Percentiles rank a stretch among this genome's conserved stretches.
These are phyloP conservation scores for Cyprinella venusta DNA, from an alignment of 2,797 vertebrate species.

Conservation along the genomic window DNA sequence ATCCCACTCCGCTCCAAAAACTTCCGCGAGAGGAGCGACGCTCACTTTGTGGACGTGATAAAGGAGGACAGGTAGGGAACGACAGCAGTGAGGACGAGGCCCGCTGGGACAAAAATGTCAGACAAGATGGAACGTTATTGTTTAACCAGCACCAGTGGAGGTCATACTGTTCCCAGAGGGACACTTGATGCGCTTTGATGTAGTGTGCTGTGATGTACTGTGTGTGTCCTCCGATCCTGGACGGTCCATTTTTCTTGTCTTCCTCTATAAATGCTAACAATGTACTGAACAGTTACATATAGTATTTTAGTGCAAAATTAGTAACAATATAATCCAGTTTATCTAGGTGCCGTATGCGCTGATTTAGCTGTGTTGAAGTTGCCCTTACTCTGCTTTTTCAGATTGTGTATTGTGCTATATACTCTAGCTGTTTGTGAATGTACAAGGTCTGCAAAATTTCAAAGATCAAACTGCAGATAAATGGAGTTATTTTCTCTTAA, in stretches of 20 bases:
- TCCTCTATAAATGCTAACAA: background rate
- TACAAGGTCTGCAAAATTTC: background rate
- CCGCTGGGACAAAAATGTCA: slow-evolving; percentile 25
- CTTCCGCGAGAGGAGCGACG: slow-evolving; percentile 92
- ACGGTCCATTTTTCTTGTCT: background rate
- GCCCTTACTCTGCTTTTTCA: background rate
- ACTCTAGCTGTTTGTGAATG: background rate
- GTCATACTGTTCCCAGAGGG: slow-evolving; percentile 28
- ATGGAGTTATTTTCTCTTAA: background rate
- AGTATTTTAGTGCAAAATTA: background rate
- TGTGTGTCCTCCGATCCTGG: background rate
- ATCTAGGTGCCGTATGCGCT: background rate
- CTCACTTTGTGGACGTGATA: slow-evolving; percentile 95
- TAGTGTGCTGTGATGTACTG: slow-evolving; percentile 20
- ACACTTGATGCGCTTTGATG: slow-evolving; percentile 22
- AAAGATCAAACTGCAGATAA: background rate
- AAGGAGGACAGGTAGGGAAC: slow-evolving; percentile 91
- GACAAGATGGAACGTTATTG: slow-evolving; percentile 34
- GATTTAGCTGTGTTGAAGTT: background rate
- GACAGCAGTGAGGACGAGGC: background rate
- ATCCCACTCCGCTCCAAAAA: slow-evolving; percentile 93
- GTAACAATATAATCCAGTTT: background rate
- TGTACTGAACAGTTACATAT: background rate
- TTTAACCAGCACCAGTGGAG: background rate
- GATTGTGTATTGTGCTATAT: background rate